Conservation (phyloP, 2,797 vertebrate genomes). For the Emydoidea blandingii region DNA sequence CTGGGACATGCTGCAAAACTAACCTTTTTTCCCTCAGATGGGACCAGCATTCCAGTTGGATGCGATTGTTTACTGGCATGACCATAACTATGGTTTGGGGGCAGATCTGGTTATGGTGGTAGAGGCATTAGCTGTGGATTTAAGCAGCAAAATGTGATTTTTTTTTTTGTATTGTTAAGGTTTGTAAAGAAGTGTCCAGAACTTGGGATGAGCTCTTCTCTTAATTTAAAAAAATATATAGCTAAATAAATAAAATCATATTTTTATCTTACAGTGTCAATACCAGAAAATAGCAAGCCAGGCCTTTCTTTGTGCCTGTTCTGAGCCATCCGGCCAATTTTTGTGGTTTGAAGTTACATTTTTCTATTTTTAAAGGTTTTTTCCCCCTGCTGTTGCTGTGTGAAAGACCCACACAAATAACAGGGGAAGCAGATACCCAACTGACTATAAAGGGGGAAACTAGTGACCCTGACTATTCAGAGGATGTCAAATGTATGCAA, state of each 20-base stretch:
- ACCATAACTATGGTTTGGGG: neutral
- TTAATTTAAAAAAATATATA: neutral
- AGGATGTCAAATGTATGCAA: neutral
- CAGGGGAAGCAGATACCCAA: neutral
- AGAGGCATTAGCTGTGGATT: neutral
- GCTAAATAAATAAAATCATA: neutral
- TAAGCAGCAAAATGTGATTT: neutral
- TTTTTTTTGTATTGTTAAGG: neutral
- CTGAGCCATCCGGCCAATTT: neutral
- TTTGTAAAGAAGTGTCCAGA: neutral
- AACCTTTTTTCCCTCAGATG: neutral
- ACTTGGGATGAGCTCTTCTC: neutral
- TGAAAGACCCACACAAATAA: neutral
- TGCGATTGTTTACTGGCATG: no score
- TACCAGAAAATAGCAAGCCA: neutral
- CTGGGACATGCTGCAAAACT: fast-evolving
- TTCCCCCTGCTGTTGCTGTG: neutral
- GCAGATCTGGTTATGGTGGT: neutral
- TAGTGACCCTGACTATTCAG: fast-evolving
- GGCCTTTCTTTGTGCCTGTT: neutral
- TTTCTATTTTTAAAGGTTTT: neutral
- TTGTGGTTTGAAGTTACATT: neutral
- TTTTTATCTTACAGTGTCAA: neutral
- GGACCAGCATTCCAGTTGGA: neutral
- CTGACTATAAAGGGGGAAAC: neutral